A percentile compares a stretch with the other conserved stretches of the same genome.
Evolutionary conservation across 2,113 vertebrate genomes (phyloP).

Genomic region (Suncus etruscus): DNA sequence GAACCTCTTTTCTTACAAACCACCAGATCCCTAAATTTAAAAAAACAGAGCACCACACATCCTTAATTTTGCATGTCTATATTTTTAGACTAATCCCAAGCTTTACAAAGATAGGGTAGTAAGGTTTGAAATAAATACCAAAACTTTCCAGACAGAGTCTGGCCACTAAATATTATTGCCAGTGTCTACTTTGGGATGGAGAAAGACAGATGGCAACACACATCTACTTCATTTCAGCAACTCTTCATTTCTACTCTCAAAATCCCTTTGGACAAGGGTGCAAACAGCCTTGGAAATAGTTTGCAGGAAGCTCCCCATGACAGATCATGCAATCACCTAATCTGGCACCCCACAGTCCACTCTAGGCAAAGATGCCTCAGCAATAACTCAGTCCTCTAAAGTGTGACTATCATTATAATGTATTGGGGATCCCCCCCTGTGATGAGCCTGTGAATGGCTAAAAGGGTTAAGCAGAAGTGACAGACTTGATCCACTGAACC

Average conservation of each 20-base stretch:
- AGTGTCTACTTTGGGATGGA: not conserved
- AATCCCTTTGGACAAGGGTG: fast-evolving
- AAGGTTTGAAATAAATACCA: not conserved
- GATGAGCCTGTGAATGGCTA: conserved; percentile 6
- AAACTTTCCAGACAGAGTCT: not conserved
- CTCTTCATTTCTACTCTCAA: not conserved
- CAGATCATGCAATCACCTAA: conserved; percentile 18
- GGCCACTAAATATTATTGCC: not conserved
- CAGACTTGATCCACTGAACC: not conserved
- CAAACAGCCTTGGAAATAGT: not conserved
- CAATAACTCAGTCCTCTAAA: conserved; percentile 45
- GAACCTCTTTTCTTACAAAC: not conserved
- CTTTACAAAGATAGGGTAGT: not conserved
- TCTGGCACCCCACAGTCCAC: conserved; percentile 15
- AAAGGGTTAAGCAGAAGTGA: not conserved
- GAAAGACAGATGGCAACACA: too few species aligned
- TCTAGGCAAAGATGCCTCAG: not conserved
- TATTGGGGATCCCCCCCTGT: not conserved
- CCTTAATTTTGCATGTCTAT: not conserved
- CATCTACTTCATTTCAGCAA: not conserved
- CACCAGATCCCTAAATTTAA: not conserved
- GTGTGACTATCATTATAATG: conserved; percentile 39
- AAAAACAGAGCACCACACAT: not conserved
- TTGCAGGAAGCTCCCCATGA: not conserved
- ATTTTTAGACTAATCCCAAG: not conserved